phyloP scores from a whole-genome alignment of 2,113 vertebrate species.

The Eolophus roseicapilla region DNA sequence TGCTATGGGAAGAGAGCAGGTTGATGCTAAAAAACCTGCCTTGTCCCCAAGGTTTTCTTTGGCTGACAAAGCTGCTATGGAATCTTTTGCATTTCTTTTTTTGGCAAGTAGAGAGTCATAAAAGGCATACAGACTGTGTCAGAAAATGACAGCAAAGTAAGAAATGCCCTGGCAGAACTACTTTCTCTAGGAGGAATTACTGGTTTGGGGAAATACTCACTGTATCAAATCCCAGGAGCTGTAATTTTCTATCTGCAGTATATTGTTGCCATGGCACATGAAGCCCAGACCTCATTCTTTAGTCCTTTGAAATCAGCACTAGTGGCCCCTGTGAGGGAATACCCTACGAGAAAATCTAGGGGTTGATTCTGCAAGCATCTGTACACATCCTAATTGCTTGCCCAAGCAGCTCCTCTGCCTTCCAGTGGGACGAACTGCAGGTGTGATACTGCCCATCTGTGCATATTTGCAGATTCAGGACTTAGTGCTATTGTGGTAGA shows the following conservation, averaged over 20 bases:
- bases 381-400: constrained; percentile 3
- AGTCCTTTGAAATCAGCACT: not conserved
- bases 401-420: not conserved
- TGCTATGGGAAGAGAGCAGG: not conserved
- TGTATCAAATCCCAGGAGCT: not conserved
- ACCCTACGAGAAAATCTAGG: not conserved
- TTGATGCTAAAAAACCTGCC: not conserved
- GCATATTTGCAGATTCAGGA: constrained; percentile 9
- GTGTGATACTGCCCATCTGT: constrained; percentile 11
- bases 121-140: constrained; percentile 8
- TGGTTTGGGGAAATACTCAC: not conserved
- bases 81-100: not conserved
- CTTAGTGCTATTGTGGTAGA: not conserved
- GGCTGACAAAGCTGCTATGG: not conserved
- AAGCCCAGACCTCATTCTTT: constrained; percentile 10
- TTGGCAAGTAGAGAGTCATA: not conserved
- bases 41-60: not conserved
- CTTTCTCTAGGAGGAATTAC: constrained; percentile 17
- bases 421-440: not conserved
- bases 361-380: not conserved
- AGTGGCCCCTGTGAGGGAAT: constrained; percentile 17
- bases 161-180: not conserved
- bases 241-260: constrained; percentile 10
- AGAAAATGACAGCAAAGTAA: constrained; percentile 17
- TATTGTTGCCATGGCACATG: constrained; percentile 7